Conservation (phyloP, 1,140 invertebrate species). For the Sinella curviseta region DNA sequence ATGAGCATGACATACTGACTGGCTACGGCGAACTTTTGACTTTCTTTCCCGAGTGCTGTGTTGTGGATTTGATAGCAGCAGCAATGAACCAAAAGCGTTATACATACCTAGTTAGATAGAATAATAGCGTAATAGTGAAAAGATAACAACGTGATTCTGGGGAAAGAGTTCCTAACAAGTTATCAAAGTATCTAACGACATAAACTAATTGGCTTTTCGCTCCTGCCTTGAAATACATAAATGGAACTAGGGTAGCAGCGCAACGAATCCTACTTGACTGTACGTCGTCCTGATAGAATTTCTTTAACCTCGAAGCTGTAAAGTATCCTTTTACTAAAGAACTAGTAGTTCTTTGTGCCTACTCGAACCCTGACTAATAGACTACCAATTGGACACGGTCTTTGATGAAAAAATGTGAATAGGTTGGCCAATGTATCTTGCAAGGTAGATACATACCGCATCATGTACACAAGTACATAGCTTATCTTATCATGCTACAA, state of each 20-base stretch:
- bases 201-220: neutral
- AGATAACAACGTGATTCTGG: neutral
- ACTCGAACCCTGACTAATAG: no score
- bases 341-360: neutral
- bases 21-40: neutral
- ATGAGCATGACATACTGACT: no score
- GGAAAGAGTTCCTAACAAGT: neutral
- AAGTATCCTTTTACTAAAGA: neutral
- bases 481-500: neutral
- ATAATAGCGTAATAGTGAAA: neutral
- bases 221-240: neutral
- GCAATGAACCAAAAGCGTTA: no score
- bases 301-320: neutral
- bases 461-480: neutral
- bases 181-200: neutral
- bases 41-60: no score
- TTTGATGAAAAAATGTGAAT: neutral
- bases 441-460: neutral
- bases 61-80: no score
- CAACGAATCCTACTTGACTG: neutral
- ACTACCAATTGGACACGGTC: neutral
- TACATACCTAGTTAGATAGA: neutral
- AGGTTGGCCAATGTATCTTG: neutral
- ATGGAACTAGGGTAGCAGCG: neutral
- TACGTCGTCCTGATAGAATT: neutral